Percentiles rank a stretch among this genome's conserved stretches.
These are phyloP conservation scores for Laticauda laticaudata DNA, from an alignment of 2,113 vertebrate species.

Conservation along the genomic window DNA sequence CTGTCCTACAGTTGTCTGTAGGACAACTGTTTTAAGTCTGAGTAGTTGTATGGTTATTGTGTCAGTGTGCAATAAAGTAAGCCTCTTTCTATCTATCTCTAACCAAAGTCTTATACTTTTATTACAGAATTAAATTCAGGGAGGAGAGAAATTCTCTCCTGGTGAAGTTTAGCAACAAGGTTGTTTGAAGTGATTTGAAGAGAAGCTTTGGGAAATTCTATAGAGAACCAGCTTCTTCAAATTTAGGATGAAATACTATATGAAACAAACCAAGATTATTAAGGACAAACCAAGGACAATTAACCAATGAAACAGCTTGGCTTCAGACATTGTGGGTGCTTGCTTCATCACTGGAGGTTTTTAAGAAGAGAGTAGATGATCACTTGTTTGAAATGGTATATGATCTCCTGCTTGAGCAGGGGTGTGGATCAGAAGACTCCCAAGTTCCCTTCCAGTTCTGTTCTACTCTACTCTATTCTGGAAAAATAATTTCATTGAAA, in stretches of 20 bases:
- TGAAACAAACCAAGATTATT: not conserved
- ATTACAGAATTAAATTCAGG: not conserved
- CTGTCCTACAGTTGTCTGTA: not conserved
- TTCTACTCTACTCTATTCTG: too few species aligned
- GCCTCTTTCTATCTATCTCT: too few species aligned
- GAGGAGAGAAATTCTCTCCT: not conserved
- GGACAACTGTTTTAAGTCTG: not conserved
- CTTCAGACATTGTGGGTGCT: too few species aligned
- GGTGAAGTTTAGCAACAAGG: not conserved
- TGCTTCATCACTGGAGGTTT: too few species aligned
- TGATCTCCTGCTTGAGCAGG: too few species aligned
- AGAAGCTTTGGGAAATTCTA: not conserved
- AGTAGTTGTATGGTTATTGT: not conserved
- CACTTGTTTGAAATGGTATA: too few species aligned
- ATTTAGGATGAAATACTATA: not conserved
- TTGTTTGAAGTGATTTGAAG: not conserved
- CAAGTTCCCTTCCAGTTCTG: too few species aligned
- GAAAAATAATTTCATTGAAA: not conserved
- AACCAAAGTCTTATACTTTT: not conserved
- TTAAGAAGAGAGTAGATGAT: too few species aligned
- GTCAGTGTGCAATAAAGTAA: not conserved
- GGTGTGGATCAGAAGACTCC: too few species aligned
- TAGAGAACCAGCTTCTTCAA: not conserved
- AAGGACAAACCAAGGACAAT: too few species aligned
- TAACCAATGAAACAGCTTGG: too few species aligned